Conservation (phyloP, 2,797 vertebrate genomes). For the Eremophila alpestris region DNA sequence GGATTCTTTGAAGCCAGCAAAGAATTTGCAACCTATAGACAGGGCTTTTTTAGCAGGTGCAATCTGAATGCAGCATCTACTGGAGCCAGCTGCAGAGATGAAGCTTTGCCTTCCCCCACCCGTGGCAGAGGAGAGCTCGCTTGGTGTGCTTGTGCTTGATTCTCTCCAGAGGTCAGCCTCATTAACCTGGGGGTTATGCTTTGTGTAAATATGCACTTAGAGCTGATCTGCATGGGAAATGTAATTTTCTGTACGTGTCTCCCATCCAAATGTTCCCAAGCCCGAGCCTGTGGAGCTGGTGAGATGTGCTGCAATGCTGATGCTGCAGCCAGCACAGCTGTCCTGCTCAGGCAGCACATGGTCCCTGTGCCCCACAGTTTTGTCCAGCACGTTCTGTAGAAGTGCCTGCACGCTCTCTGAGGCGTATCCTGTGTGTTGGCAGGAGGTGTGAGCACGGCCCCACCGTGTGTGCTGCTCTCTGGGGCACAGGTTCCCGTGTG, state of each 20-base stretch:
- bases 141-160: not conserved
- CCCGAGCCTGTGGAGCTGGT: not conserved
- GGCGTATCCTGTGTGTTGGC: not conserved
- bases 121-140: not conserved
- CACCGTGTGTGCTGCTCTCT: not conserved
- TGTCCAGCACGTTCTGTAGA: not conserved
- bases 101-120: not conserved
- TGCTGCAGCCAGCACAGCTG: not conserved
- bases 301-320: not conserved
- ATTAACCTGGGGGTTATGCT: not conserved
- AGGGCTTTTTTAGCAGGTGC: not conserved
- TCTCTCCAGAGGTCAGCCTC: not conserved
- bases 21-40: not conserved
- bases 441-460: not conserved
- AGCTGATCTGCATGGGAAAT: not conserved
- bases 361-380: accelerated
- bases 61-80: not conserved
- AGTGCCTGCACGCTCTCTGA: not conserved
- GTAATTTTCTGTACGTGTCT: not conserved
- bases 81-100: not conserved
- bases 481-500: not conserved
- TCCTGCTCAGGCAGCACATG: accelerated
- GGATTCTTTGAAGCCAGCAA: constrained; percentile 7
- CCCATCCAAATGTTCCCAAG: not conserved
- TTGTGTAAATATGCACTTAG: not conserved